Conservation (phyloP, 2,888 invertebrate species). For the Trissonchulus sp. region DNA sequence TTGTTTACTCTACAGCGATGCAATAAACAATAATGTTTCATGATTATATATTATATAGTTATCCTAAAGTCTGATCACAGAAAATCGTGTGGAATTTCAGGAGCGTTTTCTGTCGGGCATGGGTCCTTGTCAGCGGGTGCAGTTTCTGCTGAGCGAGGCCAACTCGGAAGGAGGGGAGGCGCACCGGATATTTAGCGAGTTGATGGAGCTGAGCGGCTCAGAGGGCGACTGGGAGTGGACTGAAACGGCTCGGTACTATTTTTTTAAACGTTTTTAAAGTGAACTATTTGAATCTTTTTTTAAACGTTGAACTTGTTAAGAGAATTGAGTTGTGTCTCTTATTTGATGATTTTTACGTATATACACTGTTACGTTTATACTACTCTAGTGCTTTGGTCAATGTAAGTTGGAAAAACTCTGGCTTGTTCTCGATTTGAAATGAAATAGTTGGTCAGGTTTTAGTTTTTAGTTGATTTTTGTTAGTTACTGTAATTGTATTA, state of each 20-base stretch:
- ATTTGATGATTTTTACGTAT: too few species aligned
- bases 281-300: neutral
- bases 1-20: too few species aligned
- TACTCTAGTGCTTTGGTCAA: too few species aligned
- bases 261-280: neutral
- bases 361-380: too few species aligned
- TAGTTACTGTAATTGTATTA: too few species aligned
- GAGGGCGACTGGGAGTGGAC: constrained; percentile 89
- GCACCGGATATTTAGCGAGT: constrained; percentile 92
- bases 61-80: too few species aligned
- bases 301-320: neutral
- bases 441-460: too few species aligned
- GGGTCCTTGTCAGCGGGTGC: constrained; percentile 71
- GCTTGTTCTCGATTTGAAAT: too few species aligned
- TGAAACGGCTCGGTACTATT: constrained; percentile 76
- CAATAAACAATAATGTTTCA: neutral
- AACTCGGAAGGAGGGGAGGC: constrained; percentile 62
- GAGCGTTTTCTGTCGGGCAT: constrained; percentile 70
- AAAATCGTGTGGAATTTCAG: constrained; percentile 43
- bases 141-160: constrained; percentile 92
- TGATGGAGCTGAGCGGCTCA: constrained; percentile 79
- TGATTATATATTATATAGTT: too few species aligned
- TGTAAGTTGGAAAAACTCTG: too few species aligned
- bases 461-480: too few species aligned
- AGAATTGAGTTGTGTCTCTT: neutral